These are phyloP conservation scores for Chinchilla lanigera DNA, from an alignment of 2,113 vertebrate species.

Conservation along the genomic window DNA sequence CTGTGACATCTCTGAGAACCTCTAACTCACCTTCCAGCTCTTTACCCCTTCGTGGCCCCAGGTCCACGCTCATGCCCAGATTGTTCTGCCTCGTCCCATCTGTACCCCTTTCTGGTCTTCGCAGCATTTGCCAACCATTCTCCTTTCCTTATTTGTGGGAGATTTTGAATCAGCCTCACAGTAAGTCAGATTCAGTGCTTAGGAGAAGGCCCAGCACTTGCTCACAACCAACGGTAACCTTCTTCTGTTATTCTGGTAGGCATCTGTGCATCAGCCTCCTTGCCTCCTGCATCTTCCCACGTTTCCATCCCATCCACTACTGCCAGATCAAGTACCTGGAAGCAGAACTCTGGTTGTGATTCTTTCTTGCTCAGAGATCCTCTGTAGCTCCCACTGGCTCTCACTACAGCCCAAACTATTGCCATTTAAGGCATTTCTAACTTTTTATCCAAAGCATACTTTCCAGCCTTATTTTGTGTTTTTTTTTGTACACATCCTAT, in stretches of 20 bases:
- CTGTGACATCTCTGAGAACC: background rate
- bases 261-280: background rate
- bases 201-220: background rate
- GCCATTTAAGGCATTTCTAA: background rate
- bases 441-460: background rate
- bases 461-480: background rate
- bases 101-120: background rate
- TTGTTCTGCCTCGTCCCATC: rapidly evolving
- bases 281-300: background rate
- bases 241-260: background rate
- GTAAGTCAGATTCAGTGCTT: background rate
- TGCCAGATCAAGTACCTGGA: background rate
- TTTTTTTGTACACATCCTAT: background rate
- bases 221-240: background rate
- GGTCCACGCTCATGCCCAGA: rapidly evolving
- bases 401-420: background rate
- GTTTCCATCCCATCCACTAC: background rate
- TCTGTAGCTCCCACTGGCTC: background rate
- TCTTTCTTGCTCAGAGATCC: background rate
- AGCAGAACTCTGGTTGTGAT: too few relatives aligned
- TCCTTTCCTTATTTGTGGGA: background rate
- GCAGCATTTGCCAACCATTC: background rate
- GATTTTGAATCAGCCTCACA: background rate
- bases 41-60: background rate
- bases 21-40: background rate